A percentile compares a stretch with the other conserved stretches of the same genome.
These are phyloP conservation scores for Morelia viridis DNA, from an alignment of 2,797 vertebrate genomes.

Conservation along the genomic window DNA sequence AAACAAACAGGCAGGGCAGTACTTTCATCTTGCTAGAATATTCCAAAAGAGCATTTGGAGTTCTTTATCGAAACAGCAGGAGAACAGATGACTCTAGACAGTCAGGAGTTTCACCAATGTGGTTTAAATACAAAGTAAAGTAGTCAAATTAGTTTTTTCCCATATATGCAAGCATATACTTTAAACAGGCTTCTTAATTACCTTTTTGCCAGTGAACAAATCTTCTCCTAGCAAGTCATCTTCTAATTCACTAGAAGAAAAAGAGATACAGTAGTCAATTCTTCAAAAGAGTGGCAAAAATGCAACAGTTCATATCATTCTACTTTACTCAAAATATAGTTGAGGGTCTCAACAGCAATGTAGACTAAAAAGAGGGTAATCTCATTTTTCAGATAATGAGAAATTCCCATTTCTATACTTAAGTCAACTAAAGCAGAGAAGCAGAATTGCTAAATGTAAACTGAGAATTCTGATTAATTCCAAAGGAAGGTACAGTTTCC, in stretches of 20 bases:
- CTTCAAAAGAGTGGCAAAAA: background rate
- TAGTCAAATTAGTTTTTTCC: background rate
- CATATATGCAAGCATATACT: background rate
- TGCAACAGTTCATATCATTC: background rate
- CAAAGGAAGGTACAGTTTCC: background rate
- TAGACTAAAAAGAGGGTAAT: background rate
- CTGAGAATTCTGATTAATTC: background rate
- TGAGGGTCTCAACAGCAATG: background rate
- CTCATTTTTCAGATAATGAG: background rate
- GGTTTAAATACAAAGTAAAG: background rate
- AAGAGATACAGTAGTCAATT: background rate
- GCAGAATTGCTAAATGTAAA: background rate
- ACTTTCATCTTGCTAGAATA: too few relatives aligned
- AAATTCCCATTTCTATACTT: background rate
- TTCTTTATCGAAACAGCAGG: background rate
- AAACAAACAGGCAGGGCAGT: background rate
- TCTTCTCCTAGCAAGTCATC: conserved; percentile 94
- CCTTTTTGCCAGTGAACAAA: conserved; percentile 91
- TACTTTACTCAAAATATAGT: background rate
- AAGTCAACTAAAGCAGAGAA: background rate
- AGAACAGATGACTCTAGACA: background rate
- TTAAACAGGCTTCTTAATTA: conserved; percentile 69
- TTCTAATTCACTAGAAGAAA: conserved; percentile 86
- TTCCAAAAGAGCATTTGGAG: background rate
- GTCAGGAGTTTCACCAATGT: background rate